Base-by-base conservation (phyloP, 1,140 invertebrate species). In the Lepidurus packardi region DNA sequence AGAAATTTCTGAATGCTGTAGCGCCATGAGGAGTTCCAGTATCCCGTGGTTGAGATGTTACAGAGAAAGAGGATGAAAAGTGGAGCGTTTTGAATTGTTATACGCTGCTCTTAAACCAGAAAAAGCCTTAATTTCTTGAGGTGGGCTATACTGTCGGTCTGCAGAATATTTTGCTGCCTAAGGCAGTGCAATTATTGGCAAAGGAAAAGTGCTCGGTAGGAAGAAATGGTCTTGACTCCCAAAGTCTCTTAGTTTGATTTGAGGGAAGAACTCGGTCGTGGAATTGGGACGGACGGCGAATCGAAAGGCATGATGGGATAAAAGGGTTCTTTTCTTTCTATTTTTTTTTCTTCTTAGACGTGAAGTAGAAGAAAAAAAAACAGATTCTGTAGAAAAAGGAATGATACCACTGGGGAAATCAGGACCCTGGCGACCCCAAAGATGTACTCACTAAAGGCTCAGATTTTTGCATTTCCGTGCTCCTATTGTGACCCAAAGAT, bases 231-330 rank as follows among this genome's bases (percentile, higher is more conserved):
- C 21, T 21, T 65, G 13, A 21, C 53, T 13, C 53, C 53, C 34
- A 2, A 34, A 65, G 16, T 65, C 21, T 65, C 7, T 65, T 16
- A 65, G n/a, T n/a, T 65, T 21, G 53, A 21, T 65, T 65, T 13
- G 53, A 65, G 13, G 7, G 16, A 1, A 65, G 53, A 65, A 65
- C 53, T 9, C 53, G 53, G 16, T 47, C 45, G 45, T 47, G 53
- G 16, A 65, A 65, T 65, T 65, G 53, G 53, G 21, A 65, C 53
- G 3, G 53, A 65, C 53, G 53, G 53, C 16, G 53, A 65, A 65
- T 65, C 53, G 53, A 65, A 65, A 65, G 53, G 53, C 53, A 21
- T 65, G 53, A 65, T 65, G 21, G 53, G 53, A 65, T 65, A 65
- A 16, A 65, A 16, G 53, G 21, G 53, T 13, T 34, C 34, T 34